Evolutionary conservation across 2,888 invertebrate species (phyloP).

Genomic region (Rotaria macrura): DNA sequence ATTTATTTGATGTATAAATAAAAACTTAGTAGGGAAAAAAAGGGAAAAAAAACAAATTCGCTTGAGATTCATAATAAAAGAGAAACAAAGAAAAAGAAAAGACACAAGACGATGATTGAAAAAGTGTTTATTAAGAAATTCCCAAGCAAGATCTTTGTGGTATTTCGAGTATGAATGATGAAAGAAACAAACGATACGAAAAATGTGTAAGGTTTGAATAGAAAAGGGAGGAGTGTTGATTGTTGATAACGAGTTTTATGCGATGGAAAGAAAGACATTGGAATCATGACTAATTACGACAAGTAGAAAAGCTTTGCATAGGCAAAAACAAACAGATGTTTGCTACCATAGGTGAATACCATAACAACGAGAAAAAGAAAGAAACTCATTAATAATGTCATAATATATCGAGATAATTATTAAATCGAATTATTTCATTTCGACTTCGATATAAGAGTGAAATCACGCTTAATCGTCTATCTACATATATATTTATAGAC

Average conservation of each 20-base stretch:
- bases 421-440: neutral
- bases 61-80: neutral
- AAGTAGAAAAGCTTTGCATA: neutral
- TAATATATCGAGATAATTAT: neutral
- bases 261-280: neutral
- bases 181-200: neutral
- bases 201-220: neutral
- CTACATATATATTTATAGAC: no score
- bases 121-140: no score
- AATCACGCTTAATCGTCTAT: no score
- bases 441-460: no score
- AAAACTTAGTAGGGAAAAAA: no score
- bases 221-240: neutral
- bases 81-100: neutral
- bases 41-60: neutral
- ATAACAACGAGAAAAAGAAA: neutral
- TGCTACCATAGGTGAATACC: no score
- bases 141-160: neutral
- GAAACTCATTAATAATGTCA: neutral
- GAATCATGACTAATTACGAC: neutral
- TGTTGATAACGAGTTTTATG: neutral
- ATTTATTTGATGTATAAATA: neutral
- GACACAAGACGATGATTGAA: no score
- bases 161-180: neutral
- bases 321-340: neutral